phyloP scores from a whole-genome alignment of 35 echinoderm and acorn worm species.

The Apostichopus californicus region DNA sequence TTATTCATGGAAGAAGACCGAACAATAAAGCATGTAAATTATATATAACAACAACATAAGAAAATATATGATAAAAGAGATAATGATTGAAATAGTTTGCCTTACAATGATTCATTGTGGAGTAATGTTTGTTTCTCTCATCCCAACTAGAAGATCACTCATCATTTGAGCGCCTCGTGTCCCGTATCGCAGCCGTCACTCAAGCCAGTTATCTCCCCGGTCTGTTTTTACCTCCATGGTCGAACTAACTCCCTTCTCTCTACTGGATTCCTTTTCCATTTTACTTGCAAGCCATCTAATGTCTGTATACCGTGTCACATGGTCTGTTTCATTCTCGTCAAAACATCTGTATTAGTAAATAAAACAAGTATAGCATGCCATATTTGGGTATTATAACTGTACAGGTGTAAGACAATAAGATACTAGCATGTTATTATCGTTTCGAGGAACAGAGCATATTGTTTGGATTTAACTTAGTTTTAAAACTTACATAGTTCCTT shows the following conservation, averaged over 20 bases:
- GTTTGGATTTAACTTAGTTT: no score
- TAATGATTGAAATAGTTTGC: neutral
- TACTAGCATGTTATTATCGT: no score
- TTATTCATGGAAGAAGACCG: neutral
- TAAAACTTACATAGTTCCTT: no score
- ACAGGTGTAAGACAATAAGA: no score
- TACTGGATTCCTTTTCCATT: neutral
- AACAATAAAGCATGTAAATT: no score
- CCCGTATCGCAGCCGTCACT: neutral
- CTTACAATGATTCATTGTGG: neutral
- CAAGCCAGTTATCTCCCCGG: neutral
- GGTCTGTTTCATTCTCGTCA: neutral
- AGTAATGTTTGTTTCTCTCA: neutral
- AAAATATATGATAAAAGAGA: neutral
- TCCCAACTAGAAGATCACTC: neutral
- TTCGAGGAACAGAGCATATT: no score
- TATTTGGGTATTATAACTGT: no score
- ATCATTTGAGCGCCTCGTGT: neutral
- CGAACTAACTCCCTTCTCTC: no score
- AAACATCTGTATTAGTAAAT: no score
- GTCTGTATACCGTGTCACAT: neutral
- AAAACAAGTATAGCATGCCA: no score
- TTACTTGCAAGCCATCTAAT: neutral
- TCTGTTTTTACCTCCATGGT: neutral
- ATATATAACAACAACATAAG: no score